Percentiles rank a stretch among this genome's conserved stretches.
These are phyloP conservation scores for Rotaria sp. DNA, from an alignment of 2,888 invertebrate species.

Conservation along the genomic window DNA sequence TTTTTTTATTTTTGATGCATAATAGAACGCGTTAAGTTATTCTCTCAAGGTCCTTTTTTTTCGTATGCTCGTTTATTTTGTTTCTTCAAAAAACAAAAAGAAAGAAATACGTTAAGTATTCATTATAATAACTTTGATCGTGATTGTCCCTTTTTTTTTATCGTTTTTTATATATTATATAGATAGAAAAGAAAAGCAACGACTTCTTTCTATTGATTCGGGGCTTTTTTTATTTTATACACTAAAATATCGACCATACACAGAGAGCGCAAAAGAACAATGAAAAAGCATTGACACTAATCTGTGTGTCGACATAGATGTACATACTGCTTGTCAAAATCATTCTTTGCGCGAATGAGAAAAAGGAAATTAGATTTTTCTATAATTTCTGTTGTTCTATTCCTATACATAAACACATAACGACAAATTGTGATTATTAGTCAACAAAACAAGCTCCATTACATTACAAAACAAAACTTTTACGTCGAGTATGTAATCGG, in stretches of 20 bases:
- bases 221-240: not conserved
- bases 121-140: not conserved
- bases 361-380: not conserved
- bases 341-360: not conserved
- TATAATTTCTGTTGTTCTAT: not conserved
- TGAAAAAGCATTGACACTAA: not conserved
- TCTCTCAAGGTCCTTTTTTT: not conserved
- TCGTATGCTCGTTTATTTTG: not conserved
- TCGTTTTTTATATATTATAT: not conserved
- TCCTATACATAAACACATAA: not conserved
- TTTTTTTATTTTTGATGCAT: no score
- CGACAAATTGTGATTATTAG: not conserved
- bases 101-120: not conserved
- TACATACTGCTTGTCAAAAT: not conserved
- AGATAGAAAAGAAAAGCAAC: no score
- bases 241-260: not conserved
- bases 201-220: not conserved
- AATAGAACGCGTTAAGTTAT: not conserved
- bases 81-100: not conserved
- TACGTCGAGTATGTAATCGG: not conserved
- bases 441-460: not conserved
- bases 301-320: not conserved
- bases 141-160: not conserved
- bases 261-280: not conserved
- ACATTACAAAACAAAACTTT: not conserved